These are phyloP conservation scores for Micromys minutus DNA, from an alignment of 2,113 vertebrate species.

Conservation along the genomic window DNA sequence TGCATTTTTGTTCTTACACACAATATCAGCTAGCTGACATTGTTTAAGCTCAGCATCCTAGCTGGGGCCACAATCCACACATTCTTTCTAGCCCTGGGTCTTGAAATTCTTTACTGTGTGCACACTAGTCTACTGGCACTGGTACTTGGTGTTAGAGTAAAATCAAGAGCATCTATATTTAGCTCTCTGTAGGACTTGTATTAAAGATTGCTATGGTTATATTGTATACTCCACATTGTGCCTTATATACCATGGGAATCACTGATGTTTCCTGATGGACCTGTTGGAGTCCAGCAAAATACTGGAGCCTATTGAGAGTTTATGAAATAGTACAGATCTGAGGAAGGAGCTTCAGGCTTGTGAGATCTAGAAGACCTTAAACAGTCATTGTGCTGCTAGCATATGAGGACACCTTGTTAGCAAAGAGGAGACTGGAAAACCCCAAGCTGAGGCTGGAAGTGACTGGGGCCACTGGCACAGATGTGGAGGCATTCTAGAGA, in stretches of 20 bases:
- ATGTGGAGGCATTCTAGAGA: neutral
- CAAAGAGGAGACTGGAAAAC: neutral
- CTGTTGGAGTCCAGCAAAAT: neutral
- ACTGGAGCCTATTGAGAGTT: neutral
- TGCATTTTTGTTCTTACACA: constrained; percentile 49
- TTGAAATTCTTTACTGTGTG: neutral
- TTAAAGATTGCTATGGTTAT: neutral
- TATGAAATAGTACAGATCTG: neutral
- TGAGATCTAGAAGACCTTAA: neutral
- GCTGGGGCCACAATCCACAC: neutral
- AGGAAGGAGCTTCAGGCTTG: neutral
- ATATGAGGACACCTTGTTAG: neutral
- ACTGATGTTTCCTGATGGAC: neutral
- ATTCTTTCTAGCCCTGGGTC: neutral
- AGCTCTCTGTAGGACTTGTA: neutral
- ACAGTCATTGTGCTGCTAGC: neutral
- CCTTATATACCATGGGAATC: neutral
- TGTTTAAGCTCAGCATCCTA: neutral
- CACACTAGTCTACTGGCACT: neutral
- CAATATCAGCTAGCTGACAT: constrained; percentile 51
- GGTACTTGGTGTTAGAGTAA: neutral
- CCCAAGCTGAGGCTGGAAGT: neutral
- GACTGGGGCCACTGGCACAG: neutral
- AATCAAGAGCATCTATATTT: neutral
- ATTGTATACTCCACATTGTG: neutral